Base-by-base conservation (phyloP, 2,113 vertebrate species). In the Tautogolabrus adspersus region DNA sequence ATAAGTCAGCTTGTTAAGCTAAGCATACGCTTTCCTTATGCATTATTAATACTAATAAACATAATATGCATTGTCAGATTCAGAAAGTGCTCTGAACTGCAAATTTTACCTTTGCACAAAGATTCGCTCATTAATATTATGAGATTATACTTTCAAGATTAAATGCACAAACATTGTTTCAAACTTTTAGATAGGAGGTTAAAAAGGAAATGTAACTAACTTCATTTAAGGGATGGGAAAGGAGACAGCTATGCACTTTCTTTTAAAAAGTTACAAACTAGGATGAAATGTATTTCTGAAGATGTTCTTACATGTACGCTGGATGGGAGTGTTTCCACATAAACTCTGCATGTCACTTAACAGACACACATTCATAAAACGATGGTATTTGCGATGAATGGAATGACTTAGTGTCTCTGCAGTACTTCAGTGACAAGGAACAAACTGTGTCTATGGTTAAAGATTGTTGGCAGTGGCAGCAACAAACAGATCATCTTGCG, bases 361-460 rank as follows among this genome's bases (percentile, higher is more conserved):
- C 26, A 61, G 18, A 78, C 47, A 38, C 40, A 37, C 23, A 54
- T 40, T 69, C 23, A 62, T 34, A 30, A 65, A 63, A 66, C 21
- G 42, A 9, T 56, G 54, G 26, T 40, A 47, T 63, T 13, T 21
- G 26, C 42, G 46, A 40, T 7, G 13, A 66, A 58, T 75, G 56
- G 47, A 65, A 40, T 59, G 46, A 77, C 49, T 72, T 54, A 34
- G 22, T 34, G 15, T 34, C 64, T 61, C 15, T 21, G 51, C 56
- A 49, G 15, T 18, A 15, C 47, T 15, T 19, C 47, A 19, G 30
- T 9, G 19, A 66, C 30, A 8, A 23, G 19, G 8, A 68, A 21
- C 59, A 79, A 16, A 6, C 77, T 65, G 70, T 21, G 61, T 46
- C 59, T 51, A 8, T n/a, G 30, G 47, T 61, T 78, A 61, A 42